Conservation (phyloP, 2,797 vertebrate genomes). For the Protosalanx chinensis region DNA sequence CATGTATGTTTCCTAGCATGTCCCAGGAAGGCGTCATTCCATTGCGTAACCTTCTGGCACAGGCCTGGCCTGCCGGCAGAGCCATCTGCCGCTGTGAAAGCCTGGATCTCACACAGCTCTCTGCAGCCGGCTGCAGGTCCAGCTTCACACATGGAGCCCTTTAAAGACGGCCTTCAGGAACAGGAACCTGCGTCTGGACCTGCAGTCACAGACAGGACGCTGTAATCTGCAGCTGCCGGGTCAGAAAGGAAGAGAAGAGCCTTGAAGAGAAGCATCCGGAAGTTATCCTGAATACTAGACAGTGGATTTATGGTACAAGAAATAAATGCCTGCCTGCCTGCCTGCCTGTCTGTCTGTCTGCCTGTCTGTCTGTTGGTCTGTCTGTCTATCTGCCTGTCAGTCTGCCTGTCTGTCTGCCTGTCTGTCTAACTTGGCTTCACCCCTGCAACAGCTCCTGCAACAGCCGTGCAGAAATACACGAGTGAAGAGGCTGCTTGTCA, state of each 20-base stretch:
- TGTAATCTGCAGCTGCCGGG: not conserved
- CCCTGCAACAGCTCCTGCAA: constrained; percentile 61
- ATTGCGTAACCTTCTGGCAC: constrained; percentile 76
- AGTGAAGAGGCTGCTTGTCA: constrained; percentile 60
- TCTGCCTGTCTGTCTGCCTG: constrained; percentile 10
- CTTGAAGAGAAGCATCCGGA: no score
- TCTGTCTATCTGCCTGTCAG: not conserved
- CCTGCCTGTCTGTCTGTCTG: not conserved
- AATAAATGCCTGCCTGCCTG: not conserved
- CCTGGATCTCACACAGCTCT: constrained; percentile 53
- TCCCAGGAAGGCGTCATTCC: constrained; percentile 71
- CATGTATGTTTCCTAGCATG: constrained; percentile 67
- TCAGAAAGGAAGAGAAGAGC: no score
- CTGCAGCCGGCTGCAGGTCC: constrained; percentile 55
- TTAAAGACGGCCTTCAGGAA: not conserved
- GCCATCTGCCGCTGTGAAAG: constrained; percentile 75
- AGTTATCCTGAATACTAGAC: no score
- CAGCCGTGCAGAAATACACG: constrained; percentile 58
- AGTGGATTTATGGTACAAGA: no score
- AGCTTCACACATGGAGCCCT: not conserved
- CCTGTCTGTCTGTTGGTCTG: not conserved
- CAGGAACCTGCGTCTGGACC: not conserved
- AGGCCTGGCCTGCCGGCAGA: constrained; percentile 73
- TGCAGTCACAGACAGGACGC: no score
- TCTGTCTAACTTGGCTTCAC: constrained; percentile 54